Evolutionary conservation across 92 coral and sea anemone genomes (phyloP), one percentile per base, ranked within the genome.

Genomic region (Metridium senile): DNA sequence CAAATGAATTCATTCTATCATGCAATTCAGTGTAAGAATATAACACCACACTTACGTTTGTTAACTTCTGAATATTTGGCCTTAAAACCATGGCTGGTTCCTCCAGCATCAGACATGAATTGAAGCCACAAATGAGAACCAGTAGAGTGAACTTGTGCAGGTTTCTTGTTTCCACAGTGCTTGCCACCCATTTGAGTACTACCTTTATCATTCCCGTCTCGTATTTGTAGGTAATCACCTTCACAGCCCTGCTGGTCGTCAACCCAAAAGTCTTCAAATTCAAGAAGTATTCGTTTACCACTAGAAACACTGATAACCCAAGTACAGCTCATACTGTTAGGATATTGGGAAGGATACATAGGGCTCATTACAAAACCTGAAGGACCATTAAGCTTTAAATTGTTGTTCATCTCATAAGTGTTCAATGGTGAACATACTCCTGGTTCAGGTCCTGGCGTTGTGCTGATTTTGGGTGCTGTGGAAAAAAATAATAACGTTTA

Each of bases 281-380:
- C 68, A 22, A 90, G 85, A 35, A 45, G 88, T 35, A 90, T 67
- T 46, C 75, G 82, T 77, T 65, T 80, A 61, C 78, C 87, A 18
- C 47, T 71, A 3, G 90, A 74, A 61, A 79, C 95, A 27, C 72
- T 76, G 11, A 90, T 84, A 21, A 67, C 81, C 95, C 95, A 90
- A 20, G 95, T 90, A 66, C 95, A 90, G 75, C 82, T 84, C 23
- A 90, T 81, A 30, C 80, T 54, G 65, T 72, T 70, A 22, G 95
- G 91, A 79, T 82, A 89, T 63, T 71, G 85, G 3, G 61, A 31
- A 46, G 91, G 82, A 59, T 80, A 86, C 62, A 76, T 74, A 3
- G 95, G 95, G 34, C 82, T 87, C 4, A 57, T 67, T 16, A 90
- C 34, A 33, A 73, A 53, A 3, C 95, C 91, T 30, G 85, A 58